Base-by-base conservation (phyloP, 2,888 invertebrate genomes). In the Coelinius sp. region DNA sequence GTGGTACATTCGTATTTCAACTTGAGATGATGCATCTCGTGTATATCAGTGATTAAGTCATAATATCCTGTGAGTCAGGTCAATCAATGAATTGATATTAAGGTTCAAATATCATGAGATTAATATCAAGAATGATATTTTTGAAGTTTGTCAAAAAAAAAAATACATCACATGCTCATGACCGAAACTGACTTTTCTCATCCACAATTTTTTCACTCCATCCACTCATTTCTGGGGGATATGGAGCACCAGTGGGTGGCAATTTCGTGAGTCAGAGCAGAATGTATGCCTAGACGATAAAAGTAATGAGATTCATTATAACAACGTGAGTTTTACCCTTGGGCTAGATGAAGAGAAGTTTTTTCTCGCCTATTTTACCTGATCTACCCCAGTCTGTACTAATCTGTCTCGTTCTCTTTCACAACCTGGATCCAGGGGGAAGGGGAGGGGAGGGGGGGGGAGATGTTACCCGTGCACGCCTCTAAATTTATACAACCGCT, bases 251-350 rank as follows among this genome's bases (percentile, higher is more conserved):
- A 73, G 76, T 68, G 69, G 73, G 76, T 79, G 81, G 84, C 80
- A 85, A 85, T 85, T 84, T 84, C 80, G n/a, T n/a, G 77, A 81
- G 81, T 81, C 80, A 71, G 76, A 77, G 74, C 17, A 80, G 78
- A 82, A 85, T 84, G 83, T 85, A 84, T 82, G 84, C 82, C 80
- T 80, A 69, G 75, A 81, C 84, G 84, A 86, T 86, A 86, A 86
- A 86, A 86, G 85, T 85, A 86, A 86, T 83, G 85, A 84, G 86
- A 85, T 85, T 84, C 84, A 84, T 86, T 85, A 86, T 84, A 85
- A 84, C 80, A 77, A 80, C 80, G 83, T 80, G 81, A 83, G 81
- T 78, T 79, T 77, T 71, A 76, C 75, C 77, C 76, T 74, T 75
- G 77, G 78, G 76, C 76, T 31, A 76, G 59, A 14, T 3, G 17